These are phyloP conservation scores for Tineola bisselliella DNA, from an alignment of 2,888 invertebrate species.

Conservation along the genomic window DNA sequence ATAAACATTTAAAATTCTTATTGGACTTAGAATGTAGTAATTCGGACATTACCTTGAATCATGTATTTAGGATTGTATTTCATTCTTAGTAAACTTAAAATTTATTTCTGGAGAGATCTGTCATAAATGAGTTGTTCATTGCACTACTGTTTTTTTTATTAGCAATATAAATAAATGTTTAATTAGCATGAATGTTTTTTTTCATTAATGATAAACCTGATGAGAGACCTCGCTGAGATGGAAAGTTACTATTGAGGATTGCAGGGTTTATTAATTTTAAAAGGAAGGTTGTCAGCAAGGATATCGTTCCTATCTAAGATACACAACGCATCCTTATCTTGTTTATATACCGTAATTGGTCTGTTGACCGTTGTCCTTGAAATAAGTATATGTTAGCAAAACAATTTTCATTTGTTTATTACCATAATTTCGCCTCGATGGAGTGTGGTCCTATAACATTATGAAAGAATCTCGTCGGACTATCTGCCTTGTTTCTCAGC, in stretches of 20 bases:
- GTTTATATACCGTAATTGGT: too few species aligned
- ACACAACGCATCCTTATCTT: too few species aligned
- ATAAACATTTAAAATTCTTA: not conserved
- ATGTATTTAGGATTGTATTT: not conserved
- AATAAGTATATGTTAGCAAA: too few species aligned
- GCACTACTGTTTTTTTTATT: not conserved
- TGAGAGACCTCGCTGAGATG: too few species aligned
- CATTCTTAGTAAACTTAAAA: not conserved
- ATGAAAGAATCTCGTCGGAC: not conserved
- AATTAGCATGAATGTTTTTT: not conserved
- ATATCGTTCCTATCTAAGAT: too few species aligned
- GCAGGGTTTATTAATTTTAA: too few species aligned
- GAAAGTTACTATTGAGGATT: too few species aligned
- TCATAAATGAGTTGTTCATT: not conserved
- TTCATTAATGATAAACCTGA: not conserved
- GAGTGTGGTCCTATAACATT: too few species aligned
- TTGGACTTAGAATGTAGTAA: not conserved
- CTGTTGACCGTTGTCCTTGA: too few species aligned
- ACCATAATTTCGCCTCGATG: too few species aligned
- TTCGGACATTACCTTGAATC: not conserved
- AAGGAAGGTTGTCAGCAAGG: too few species aligned
- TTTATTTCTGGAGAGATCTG: not conserved
- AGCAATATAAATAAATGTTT: not conserved
- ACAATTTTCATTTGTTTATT: too few species aligned
- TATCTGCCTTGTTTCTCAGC: not conserved